Base-by-base conservation (phyloP, 1,140 invertebrate species). In the Pseudomyrmex gracilis region DNA sequence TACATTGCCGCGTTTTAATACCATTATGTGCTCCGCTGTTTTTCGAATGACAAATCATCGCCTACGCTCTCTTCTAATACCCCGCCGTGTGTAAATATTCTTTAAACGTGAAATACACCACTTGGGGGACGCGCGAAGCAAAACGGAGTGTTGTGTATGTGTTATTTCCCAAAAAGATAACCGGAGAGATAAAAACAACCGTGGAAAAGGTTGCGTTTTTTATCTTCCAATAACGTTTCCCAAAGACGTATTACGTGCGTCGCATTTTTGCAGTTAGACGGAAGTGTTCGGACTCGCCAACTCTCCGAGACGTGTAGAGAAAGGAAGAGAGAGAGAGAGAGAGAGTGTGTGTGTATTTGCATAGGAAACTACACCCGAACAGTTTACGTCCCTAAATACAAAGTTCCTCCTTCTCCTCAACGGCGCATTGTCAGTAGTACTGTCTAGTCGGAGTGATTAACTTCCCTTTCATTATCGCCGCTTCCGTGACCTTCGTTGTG, bases 401-500 rank as follows among this genome's bases (percentile, higher is more conserved):
- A 71, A 80, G 53, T 71, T 17, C 20, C 53, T 15, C n/a, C 13
- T 51, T 34, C 43, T 34, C 20, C n/a, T 10, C 61, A 17, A 24
- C 34, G 24, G 47, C 49, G 66, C 55, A 58, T 70, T 78, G 64
- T 78, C 63, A 78, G 49, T 22, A 84, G 85, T 87, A 87, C 85
- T 82, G 86, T 84, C 85, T 84, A 73, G 68, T 84, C 51, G 73
- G 73, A 87, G 68, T 87, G 86, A 87, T 87, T 87, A 87, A 87
- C 86, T 87, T 76, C 78, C 78, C 73, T 87, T 87, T 87, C 82
- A 87, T 87, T 87, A 87, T 87, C 85, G 85, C 82, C 83, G 82
- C 20, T 84, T 84, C 83, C 82, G 85, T 87, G 86, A 87, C 82
- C 85, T 87, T 87, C 85, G 82, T 78, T 85, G 58, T 63, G 87